These are phyloP conservation scores for Philaenus spumarius DNA, from an alignment of 1,140 invertebrate genomes.

Conservation along the genomic window DNA sequence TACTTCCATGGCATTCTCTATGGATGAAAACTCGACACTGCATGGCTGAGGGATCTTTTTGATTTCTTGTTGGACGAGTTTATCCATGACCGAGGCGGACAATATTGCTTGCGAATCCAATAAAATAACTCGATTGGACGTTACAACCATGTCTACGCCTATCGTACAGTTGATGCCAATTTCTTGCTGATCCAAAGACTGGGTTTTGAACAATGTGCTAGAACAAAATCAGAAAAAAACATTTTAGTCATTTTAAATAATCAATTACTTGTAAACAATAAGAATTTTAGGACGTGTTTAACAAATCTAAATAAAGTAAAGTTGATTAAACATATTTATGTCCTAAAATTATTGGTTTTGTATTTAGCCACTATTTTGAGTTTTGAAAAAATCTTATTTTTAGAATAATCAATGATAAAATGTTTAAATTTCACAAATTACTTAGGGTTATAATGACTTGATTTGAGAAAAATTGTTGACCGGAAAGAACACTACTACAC, in stretches of 20 bases:
- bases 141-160: constrained; percentile 58
- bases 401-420: no score
- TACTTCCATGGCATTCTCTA: constrained; percentile 59
- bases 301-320: background rate
- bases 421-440: no score
- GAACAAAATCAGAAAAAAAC: background rate
- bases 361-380: no score
- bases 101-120: constrained; percentile 57
- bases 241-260: no score
- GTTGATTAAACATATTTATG: background rate
- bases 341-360: no score
- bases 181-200: constrained; percentile 39
- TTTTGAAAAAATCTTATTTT: no score
- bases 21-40: constrained; percentile 47
- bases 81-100: constrained; percentile 55
- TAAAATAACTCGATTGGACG: constrained; percentile 52
- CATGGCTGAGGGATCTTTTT: background rate
- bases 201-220: constrained; percentile 19
- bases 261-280: no score
- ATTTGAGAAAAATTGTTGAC: no score
- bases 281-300: no score
- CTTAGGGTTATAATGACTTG: no score
- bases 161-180: constrained; percentile 48
- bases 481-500: no score
- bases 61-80: constrained; percentile 14